Evolutionary conservation across 2,797 vertebrate genomes (phyloP).

Genomic region (Tachyglossus aculeatus): DNA sequence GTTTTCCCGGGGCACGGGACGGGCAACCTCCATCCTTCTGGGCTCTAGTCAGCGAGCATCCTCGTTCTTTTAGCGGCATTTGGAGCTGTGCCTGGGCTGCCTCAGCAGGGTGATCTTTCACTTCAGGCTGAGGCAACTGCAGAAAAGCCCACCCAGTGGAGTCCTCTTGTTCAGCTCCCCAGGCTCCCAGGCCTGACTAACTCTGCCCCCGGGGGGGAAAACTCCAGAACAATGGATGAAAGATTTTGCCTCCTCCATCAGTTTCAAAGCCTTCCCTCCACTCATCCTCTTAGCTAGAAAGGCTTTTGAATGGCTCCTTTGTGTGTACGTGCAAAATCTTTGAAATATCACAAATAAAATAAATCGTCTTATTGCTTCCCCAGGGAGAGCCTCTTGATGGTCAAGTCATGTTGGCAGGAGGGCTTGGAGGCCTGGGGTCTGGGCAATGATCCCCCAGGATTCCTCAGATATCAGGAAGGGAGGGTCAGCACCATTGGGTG

Average conservation of each 20-base stretch:
- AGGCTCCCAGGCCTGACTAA: conserved; percentile 56
- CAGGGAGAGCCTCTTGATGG: conserved; percentile 22
- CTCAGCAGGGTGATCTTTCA: neutral
- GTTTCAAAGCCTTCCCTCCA: conserved; percentile 53
- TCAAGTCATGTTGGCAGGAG: neutral
- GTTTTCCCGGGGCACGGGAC: neutral
- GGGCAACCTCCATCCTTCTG: neutral
- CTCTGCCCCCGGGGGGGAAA: conserved; percentile 47
- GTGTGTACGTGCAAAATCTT: conserved; percentile 34
- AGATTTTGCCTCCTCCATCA: conserved; percentile 55
- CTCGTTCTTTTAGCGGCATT: too few relatives aligned
- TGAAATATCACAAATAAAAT: conserved; percentile 65
- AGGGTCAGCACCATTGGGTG: too few relatives aligned
- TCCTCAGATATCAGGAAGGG: neutral
- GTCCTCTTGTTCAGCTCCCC: conserved; percentile 51
- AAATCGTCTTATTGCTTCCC: conserved; percentile 47
- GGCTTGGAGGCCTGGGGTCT: neutral
- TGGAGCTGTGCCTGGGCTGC: too few relatives aligned
- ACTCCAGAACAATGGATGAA: conserved; percentile 61
- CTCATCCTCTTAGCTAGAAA: conserved; percentile 66
- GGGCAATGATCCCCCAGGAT: neutral
- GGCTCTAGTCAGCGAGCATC: too few relatives aligned
- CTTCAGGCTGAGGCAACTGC: conserved; percentile 36
- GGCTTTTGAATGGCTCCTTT: conserved; percentile 62
- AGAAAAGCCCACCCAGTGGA: conserved; percentile 57